Evolutionary conservation across 2,113 vertebrate genomes (phyloP).

Genomic region (Tichodroma muraria): DNA sequence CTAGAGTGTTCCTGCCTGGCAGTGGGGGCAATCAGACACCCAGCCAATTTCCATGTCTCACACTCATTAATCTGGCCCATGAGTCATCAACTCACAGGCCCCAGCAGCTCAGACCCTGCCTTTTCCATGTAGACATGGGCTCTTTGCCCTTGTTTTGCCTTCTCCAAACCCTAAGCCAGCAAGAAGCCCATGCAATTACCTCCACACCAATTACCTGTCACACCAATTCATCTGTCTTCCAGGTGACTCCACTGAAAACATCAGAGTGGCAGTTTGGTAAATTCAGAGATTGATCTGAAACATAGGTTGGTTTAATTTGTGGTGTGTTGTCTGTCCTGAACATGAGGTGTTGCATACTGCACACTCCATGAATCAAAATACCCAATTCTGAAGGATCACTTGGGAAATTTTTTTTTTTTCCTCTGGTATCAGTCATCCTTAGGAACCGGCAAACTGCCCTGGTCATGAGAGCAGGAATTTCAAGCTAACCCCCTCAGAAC

Average conservation of each 20-base stretch:
- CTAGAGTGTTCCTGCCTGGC: not conserved
- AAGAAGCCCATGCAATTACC: not conserved
- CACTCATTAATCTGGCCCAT: not conserved
- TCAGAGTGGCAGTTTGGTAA: not conserved
- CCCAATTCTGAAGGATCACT: not conserved
- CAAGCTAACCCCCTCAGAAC: not conserved
- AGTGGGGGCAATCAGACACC: not conserved
- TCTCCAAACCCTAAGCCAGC: not conserved
- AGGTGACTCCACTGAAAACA: not conserved
- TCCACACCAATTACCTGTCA: not conserved
- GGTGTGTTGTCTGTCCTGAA: not conserved
- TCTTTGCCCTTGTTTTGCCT: not conserved
- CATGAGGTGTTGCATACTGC: not conserved
- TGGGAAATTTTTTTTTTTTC: not conserved
- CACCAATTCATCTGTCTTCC: not conserved
- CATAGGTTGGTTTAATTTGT: not conserved
- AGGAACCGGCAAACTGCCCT: not conserved
- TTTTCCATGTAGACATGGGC: not conserved
- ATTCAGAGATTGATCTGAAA: not conserved
- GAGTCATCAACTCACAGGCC: not conserved
- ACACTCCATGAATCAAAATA: not conserved
- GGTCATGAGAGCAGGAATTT: not conserved
- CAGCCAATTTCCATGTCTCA: not conserved
- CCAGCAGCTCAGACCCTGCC: constrained; percentile 10
- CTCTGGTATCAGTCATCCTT: not conserved